phyloP scores from a whole-genome alignment of 2,797 vertebrate species.

The Periophthalmus magnuspinnatus region DNA sequence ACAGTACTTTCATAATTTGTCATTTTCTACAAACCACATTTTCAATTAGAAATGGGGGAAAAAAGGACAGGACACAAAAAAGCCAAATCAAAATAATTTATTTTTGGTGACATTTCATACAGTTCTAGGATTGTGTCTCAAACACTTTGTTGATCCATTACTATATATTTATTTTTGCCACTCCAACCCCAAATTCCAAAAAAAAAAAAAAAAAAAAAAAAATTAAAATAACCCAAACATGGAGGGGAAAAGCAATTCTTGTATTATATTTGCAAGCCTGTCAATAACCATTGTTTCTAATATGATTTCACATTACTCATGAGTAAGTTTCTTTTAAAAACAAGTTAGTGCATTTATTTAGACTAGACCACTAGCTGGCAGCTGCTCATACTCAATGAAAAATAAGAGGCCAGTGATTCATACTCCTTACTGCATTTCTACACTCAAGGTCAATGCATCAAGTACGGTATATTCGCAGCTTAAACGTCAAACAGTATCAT shows the following conservation, averaged over 20 bases:
- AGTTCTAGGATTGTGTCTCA: constrained; percentile 83
- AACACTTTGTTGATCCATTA: constrained; percentile 79
- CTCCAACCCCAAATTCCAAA: constrained; percentile 67
- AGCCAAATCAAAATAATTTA: constrained; percentile 87
- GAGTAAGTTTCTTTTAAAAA: constrained; percentile 73
- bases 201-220: constrained; percentile 60
- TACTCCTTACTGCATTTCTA: constrained; percentile 77
- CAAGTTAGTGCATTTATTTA: constrained; percentile 84
- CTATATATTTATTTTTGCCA: constrained; percentile 77
- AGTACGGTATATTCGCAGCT: constrained; percentile 74
- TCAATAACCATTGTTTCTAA: constrained; percentile 78
- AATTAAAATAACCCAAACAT: constrained; percentile 70
- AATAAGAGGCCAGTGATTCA: constrained; percentile 77
- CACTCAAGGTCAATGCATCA: constrained; percentile 78
- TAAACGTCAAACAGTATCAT: constrained; percentile 69
- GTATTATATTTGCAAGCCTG: constrained; percentile 75
- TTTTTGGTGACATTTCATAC: constrained; percentile 84
- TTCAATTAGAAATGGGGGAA: not conserved
- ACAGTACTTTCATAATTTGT: not conserved
- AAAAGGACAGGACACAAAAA: constrained; percentile 41
- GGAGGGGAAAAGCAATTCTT: constrained; percentile 51
- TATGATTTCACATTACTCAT: constrained; percentile 82
- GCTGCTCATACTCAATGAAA: constrained; percentile 78
- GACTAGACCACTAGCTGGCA: constrained; percentile 75
- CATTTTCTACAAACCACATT: not conserved